Conservation (phyloP, 2,113 vertebrate genomes). For the Ptilonorhynchus violaceus region DNA sequence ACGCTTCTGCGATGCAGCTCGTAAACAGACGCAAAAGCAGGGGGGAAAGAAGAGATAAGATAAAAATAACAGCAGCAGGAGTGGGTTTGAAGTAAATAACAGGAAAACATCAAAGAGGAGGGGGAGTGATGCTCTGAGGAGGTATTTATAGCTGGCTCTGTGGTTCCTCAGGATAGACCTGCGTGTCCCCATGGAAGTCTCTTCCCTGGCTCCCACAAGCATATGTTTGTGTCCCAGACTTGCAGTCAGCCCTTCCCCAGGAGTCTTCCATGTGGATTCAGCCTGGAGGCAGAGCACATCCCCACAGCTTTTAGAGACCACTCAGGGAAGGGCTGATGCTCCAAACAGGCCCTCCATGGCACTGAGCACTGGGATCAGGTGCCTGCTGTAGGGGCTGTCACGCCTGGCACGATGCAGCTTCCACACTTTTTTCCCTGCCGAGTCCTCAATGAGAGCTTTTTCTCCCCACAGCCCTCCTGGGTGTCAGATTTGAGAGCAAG, state of each 20-base stretch:
- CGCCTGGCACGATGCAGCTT: neutral
- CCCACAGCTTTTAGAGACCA: neutral
- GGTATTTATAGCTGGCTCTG: slow-evolving; percentile 29
- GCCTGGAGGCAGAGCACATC: neutral
- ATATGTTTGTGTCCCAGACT: neutral
- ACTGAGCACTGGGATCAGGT: neutral
- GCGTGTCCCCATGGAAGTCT: neutral
- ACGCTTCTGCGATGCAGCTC: neutral
- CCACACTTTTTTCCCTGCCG: neutral
- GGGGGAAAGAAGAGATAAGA: neutral
- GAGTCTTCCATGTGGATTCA: neutral
- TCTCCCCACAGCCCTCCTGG: neutral
- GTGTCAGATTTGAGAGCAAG: neutral
- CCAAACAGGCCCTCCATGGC: neutral
- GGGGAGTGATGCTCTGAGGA: neutral
- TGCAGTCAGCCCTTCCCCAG: neutral
- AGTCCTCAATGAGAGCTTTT: neutral
- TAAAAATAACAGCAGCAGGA: slow-evolving; percentile 45
- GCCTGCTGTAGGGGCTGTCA: neutral
- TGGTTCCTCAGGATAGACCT: neutral
- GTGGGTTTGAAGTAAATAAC: slow-evolving; percentile 40
- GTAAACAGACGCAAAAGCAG: neutral
- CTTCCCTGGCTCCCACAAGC: neutral
- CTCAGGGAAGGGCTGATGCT: neutral
- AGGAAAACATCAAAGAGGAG: slow-evolving; percentile 39